A percentile compares a stretch with the other conserved stretches of the same genome.
These are phyloP conservation scores for Gerris lacustris DNA, from an alignment of 2,888 invertebrate species.

Conservation along the genomic window DNA sequence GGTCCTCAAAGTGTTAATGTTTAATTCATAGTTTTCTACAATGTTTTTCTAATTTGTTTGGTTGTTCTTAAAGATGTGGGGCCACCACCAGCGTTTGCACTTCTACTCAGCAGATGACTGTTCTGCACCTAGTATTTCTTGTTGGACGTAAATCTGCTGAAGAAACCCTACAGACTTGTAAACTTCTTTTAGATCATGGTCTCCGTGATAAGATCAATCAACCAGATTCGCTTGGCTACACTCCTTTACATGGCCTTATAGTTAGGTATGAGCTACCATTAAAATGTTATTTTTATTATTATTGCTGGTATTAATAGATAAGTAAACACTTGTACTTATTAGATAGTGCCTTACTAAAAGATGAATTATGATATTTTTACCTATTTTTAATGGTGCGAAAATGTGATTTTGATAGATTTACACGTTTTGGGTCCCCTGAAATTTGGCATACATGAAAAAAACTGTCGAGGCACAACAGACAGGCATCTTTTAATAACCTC, in stretches of 20 bases:
- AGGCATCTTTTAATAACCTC: too few species aligned
- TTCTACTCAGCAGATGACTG: conserved; percentile 58
- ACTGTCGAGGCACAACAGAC: too few species aligned
- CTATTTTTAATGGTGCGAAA: not conserved
- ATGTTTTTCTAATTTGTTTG: not conserved
- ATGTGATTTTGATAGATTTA: not conserved
- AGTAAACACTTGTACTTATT: not conserved
- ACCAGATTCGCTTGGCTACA: conserved; percentile 59
- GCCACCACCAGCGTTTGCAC: conserved; percentile 57
- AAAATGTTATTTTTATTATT: conserved; percentile 1
- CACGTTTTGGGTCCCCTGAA: not conserved
- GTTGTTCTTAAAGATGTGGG: conserved; percentile 41
- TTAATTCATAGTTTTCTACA: too few species aligned
- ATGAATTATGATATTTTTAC: not conserved
- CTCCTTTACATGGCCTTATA: conserved; percentile 54
- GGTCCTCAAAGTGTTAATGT: too few species aligned
- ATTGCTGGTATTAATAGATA: conserved; percentile 9
- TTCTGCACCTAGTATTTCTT: conserved; percentile 54
- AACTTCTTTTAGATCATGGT: conserved; percentile 56
- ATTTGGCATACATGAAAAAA: too few species aligned
- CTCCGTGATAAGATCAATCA: conserved; percentile 59
- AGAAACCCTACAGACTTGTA: conserved; percentile 55
- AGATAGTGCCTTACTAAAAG: not conserved
- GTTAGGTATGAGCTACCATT: conserved; percentile 32
- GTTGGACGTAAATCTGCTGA: conserved; percentile 57